A percentile compares a stretch with the other conserved stretches of the same genome.
Evolutionary conservation across 2,797 vertebrate species (phyloP).

Genomic region (Enteromius treurensis): DNA sequence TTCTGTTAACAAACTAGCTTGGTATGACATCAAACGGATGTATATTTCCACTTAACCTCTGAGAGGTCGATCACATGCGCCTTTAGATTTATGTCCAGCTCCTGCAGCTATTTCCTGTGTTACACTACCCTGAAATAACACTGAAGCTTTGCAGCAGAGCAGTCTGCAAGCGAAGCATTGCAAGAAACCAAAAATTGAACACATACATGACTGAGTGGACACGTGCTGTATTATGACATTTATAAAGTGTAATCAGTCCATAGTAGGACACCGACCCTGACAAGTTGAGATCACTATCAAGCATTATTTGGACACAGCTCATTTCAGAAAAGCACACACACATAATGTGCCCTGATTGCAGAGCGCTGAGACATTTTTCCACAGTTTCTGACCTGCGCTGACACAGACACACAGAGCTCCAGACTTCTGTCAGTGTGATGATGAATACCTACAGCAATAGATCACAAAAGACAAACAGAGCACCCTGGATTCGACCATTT

Average conservation of each 20-base stretch:
- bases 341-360: neutral
- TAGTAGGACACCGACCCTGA: neutral
- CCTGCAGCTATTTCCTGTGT: slow-evolving; percentile 38
- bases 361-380: neutral
- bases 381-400: slow-evolving; percentile 6
- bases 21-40: slow-evolving; percentile 37
- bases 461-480: neutral
- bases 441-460: neutral
- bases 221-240: neutral
- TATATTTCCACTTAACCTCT: slow-evolving; percentile 23
- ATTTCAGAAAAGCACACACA: slow-evolving; percentile 25
- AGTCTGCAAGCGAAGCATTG: neutral
- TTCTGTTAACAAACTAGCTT: slow-evolving; percentile 21
- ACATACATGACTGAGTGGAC: neutral
- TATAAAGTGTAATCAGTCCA: neutral
- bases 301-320: slow-evolving; percentile 33
- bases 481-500: neutral
- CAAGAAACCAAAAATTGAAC: neutral
- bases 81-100: slow-evolving; percentile 37
- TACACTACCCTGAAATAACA: slow-evolving; percentile 26
- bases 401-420: slow-evolving; percentile 6
- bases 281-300: slow-evolving; percentile 35
- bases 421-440: neutral
- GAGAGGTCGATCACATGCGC: slow-evolving; percentile 10
- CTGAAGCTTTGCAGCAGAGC: neutral